A percentile compares a stretch with the other conserved stretches of the same genome.
These are phyloP conservation scores for Psilopogon haemacephalus DNA, from an alignment of 2,113 vertebrate genomes.

Conservation along the genomic window DNA sequence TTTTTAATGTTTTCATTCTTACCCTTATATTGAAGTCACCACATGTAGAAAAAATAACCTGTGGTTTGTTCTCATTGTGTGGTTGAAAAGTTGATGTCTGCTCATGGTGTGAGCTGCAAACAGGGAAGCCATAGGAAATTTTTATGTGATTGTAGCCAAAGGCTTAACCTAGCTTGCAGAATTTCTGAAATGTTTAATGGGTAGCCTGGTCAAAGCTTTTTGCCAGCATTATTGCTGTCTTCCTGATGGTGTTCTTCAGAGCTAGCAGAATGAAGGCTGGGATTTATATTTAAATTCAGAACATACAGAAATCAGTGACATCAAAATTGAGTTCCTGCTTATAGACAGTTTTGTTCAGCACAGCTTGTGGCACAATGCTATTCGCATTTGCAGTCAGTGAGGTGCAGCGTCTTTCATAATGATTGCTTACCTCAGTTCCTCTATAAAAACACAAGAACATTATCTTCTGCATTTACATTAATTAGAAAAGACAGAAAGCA, in stretches of 20 bases:
- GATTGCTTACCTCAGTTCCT: neutral
- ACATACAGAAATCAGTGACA: neutral
- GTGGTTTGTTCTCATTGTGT: neutral
- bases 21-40: neutral
- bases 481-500: neutral
- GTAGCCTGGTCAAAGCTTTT: neutral
- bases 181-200: neutral
- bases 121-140: neutral
- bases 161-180: neutral
- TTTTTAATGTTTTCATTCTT: neutral
- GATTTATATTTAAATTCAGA: neutral
- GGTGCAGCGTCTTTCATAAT: neutral
- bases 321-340: neutral
- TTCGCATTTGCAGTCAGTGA: neutral
- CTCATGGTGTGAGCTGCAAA: neutral
- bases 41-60: neutral
- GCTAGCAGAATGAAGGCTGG: neutral
- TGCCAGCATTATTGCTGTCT: neutral
- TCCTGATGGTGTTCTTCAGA: neutral
- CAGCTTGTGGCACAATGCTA: neutral
- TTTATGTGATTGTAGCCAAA: neutral
- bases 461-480: neutral
- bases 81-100: neutral
- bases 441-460: neutral
- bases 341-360: neutral